Evolutionary conservation across 2,113 vertebrate species (phyloP).

Genomic region (Dipodomys stephensi): DNA sequence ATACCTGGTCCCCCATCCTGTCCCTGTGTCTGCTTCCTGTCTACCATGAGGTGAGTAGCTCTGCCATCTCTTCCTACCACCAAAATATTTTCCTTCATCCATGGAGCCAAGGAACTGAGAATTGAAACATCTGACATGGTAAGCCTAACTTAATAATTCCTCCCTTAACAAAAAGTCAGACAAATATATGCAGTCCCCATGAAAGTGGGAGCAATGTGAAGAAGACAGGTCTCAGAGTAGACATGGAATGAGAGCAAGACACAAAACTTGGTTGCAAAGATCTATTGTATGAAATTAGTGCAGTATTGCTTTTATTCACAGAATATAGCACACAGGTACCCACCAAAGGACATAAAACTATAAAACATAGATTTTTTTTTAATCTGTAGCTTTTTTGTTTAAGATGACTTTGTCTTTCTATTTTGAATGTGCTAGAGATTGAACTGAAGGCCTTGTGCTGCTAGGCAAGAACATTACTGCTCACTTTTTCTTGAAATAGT

Average conservation of each 20-base stretch:
- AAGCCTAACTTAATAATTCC: not conserved
- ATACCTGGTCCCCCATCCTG: not conserved
- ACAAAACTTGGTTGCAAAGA: not conserved
- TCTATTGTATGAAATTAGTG: not conserved
- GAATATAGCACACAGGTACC: not conserved
- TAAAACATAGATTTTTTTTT: not conserved
- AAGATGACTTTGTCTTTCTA: not conserved
- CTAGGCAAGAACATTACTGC: no score
- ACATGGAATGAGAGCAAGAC: not conserved
- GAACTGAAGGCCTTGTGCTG: no score
- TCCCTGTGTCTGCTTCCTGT: not conserved
- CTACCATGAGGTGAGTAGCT: no score
- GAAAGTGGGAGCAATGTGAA: not conserved
- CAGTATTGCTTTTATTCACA: not conserved
- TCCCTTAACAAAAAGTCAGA: not conserved
- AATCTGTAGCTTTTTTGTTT: constrained; percentile 5
- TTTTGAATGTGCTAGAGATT: no score
- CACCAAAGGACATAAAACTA: not conserved
- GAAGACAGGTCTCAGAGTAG: not conserved
- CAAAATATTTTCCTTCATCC: not conserved
- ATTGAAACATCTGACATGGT: not conserved
- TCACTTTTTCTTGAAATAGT: not conserved
- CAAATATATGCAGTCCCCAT: no score
- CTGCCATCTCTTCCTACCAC: not conserved
- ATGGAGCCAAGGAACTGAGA: not conserved